phyloP scores from a whole-genome alignment of 2,113 vertebrate genomes.

The Pionites leucogaster region DNA sequence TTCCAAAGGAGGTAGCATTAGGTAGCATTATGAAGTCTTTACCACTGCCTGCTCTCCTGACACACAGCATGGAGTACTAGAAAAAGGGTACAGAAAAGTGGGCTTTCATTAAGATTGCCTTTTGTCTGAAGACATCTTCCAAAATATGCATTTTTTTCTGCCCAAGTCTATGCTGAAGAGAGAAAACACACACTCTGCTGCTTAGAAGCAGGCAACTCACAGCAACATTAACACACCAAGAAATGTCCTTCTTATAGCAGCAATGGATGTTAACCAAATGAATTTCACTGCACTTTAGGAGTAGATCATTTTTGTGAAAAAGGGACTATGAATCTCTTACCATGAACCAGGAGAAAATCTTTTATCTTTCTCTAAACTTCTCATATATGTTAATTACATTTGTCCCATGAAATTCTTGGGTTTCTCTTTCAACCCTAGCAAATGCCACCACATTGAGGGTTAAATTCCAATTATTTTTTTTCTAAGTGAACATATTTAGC shows the following conservation, averaged over 20 bases:
- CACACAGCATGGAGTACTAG: not conserved
- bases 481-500: conserved; percentile 27
- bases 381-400: not conserved
- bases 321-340: rapidly evolving
- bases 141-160: not conserved
- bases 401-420: not conserved
- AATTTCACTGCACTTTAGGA: not conserved
- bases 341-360: not conserved
- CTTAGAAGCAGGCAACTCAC: not conserved
- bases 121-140: not conserved
- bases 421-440: not conserved
- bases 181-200: not conserved
- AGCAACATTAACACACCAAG: not conserved
- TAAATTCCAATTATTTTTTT: not conserved
- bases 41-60: not conserved
- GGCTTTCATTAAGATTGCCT: not conserved
- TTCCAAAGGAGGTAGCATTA: not conserved
- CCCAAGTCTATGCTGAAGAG: not conserved
- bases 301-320: not conserved
- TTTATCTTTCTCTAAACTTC: not conserved
- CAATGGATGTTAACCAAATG: not conserved
- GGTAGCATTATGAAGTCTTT: not conserved
- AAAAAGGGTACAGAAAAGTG: not conserved
- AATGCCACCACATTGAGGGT: not conserved
- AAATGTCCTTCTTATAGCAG: not conserved